phyloP scores from a whole-genome alignment of 2,888 invertebrate species.

The Pseudanteris insignis region DNA sequence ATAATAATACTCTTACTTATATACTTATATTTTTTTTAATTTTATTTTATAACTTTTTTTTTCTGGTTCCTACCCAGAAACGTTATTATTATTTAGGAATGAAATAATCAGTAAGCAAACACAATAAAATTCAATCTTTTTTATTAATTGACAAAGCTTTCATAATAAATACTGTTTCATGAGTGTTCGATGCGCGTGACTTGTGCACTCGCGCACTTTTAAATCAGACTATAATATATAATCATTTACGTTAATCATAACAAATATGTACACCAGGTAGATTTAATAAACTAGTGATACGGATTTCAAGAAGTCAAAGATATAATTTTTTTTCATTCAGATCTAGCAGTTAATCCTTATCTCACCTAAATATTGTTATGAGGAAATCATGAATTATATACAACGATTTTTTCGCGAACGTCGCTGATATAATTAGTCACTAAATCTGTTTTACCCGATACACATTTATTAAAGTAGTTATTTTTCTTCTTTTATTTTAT shows the following conservation, averaged over 20 bases:
- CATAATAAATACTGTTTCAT: conserved; percentile 64
- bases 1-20: no score
- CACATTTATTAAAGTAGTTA: conserved; percentile 38
- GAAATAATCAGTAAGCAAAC: conserved; percentile 20
- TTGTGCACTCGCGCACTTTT: conserved; percentile 46
- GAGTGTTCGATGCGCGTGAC: conserved; percentile 45
- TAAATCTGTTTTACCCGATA: conserved; percentile 35
- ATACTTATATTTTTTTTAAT: no score
- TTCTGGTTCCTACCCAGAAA: no score
- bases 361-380: conserved; percentile 39
- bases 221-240: conserved; percentile 46
- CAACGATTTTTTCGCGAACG: conserved; percentile 47
- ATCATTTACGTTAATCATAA: conserved; percentile 56
- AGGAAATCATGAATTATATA: conserved; percentile 53
- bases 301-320: conserved; percentile 46
- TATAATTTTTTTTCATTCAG: conserved; percentile 40
- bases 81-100: no score
- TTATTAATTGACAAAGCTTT: conserved; percentile 67
- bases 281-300: conserved; percentile 65
- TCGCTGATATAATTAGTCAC: conserved; percentile 41
- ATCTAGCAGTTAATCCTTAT: conserved; percentile 38
- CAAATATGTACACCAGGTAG: conserved; percentile 65
- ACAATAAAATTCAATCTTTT: conserved; percentile 62
- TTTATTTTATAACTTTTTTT: no score
- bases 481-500: conserved; percentile 41